phyloP scores from a whole-genome alignment of 2,113 vertebrate species.

The Calypte anna region DNA sequence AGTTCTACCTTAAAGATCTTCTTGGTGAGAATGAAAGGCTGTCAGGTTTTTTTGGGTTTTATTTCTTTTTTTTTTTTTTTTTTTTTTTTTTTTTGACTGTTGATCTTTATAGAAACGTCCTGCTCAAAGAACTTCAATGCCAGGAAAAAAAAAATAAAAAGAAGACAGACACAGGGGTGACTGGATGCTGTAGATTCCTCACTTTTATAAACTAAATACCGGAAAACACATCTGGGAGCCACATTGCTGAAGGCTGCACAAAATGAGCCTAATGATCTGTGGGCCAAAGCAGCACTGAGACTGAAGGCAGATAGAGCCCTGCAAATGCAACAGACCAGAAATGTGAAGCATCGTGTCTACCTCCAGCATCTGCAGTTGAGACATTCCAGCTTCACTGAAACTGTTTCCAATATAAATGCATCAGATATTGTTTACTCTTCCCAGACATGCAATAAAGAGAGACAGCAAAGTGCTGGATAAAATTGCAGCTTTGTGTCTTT shows the following conservation, averaged over 20 bases:
- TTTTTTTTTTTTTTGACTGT: conserved; percentile 10
- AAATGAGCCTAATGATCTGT: conserved; percentile 32
- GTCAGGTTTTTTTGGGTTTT: not conserved
- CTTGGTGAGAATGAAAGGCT: conserved; percentile 41
- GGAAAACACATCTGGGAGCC: conserved; percentile 69
- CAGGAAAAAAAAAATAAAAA: not conserved
- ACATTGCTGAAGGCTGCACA: conserved; percentile 56
- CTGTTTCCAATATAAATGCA: conserved; percentile 7
- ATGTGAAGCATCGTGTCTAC: not conserved
- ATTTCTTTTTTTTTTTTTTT: not conserved
- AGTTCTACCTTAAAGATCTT: conserved; percentile 29
- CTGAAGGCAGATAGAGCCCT: conserved; percentile 7
- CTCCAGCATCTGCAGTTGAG: not conserved
- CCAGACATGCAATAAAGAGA: not conserved
- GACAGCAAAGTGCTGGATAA: not conserved
- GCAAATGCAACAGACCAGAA: not conserved
- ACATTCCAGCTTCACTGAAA: not conserved
- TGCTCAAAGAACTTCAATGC: conserved; percentile 53
- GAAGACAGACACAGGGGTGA: conserved; percentile 7
- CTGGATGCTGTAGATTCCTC: conserved; percentile 61
- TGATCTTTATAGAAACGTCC: conserved; percentile 57
- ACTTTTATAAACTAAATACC: conserved; percentile 56
- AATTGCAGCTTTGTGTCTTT: not conserved
- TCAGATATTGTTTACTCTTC: conserved; percentile 21
- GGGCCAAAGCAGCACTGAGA: not conserved